A percentile compares a stretch with the other conserved stretches of the same genome.
Conservation (phyloP, 1,140 invertebrate genomes). For the Drosophila bocqueti region DNA sequence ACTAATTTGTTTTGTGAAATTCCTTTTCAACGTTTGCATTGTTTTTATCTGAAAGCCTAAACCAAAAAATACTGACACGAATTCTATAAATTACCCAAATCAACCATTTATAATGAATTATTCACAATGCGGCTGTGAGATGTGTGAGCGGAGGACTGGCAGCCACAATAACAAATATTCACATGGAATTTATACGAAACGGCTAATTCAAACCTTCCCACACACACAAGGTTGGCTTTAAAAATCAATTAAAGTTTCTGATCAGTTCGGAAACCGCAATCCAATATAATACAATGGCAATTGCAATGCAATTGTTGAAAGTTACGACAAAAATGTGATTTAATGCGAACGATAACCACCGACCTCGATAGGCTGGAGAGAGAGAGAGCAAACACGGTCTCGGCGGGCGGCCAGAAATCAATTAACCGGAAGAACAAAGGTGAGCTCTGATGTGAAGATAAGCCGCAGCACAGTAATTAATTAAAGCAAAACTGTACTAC, state of each 20-base stretch:
- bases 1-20: constrained; percentile 6
- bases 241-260: constrained; percentile 76
- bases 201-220: constrained; percentile 20
- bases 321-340: constrained; percentile 58
- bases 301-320: constrained; percentile 37
- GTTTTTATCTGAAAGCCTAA: constrained; percentile 23
- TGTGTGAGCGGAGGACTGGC: constrained; percentile 11
- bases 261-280: constrained; percentile 51
- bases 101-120: constrained; percentile 71
- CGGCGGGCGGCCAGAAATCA: constrained; percentile 66
- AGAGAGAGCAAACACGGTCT: constrained; percentile 23
- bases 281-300: constrained; percentile 40
- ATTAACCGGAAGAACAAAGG: constrained; percentile 59
- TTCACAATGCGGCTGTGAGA: constrained; percentile 36
- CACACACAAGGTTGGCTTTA: constrained; percentile 53
- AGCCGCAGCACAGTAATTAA: constrained; percentile 71
- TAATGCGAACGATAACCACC: constrained; percentile 67
- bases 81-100: constrained; percentile 69
- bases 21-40: constrained; percentile 3
- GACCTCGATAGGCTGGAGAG: constrained; percentile 33
- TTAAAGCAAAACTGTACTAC: constrained; percentile 44
- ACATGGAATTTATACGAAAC: constrained; percentile 14
- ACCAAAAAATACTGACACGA: constrained; percentile 38
- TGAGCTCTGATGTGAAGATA: constrained; percentile 49
- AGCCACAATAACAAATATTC: constrained; percentile 40